Evolutionary conservation across 2,888 invertebrate genomes (phyloP).

Genomic region (Apotomis turbidana): DNA sequence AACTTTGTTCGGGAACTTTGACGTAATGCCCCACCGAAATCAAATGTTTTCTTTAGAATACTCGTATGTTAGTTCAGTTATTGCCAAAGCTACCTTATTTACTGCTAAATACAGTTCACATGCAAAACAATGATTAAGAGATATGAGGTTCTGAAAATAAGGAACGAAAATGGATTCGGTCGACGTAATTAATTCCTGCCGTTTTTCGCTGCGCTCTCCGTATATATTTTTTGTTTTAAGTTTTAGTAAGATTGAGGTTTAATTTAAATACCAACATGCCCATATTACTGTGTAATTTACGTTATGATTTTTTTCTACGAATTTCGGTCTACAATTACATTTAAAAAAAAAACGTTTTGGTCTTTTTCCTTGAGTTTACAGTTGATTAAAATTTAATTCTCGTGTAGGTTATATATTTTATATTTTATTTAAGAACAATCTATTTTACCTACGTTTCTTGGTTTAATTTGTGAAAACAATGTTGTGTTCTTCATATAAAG

Average conservation of each 20-base stretch:
- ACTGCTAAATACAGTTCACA: background rate
- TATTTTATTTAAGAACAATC: too few relatives aligned
- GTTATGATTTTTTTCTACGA: background rate
- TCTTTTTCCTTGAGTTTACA: background rate
- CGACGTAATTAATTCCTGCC: conserved; percentile 36
- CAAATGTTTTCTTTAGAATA: conserved; percentile 15
- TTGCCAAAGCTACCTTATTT: background rate
- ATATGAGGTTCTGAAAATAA: conserved; percentile 16
- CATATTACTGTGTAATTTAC: background rate
- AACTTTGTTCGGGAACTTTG: conserved; percentile 39
- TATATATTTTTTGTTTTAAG: conserved; percentile 3
- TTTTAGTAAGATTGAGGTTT: background rate
- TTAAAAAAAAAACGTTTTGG: background rate
- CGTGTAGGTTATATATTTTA: too few relatives aligned
- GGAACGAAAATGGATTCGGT: conserved; percentile 31
- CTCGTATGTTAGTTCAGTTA: conserved; percentile 10
- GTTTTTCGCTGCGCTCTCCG: conserved; percentile 26
- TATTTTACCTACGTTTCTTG: too few relatives aligned
- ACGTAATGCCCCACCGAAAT: conserved; percentile 24
- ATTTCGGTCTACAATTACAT: background rate
- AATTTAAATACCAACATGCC: background rate
- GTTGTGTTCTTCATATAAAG: too few relatives aligned
- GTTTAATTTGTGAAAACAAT: too few relatives aligned
- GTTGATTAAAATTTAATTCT: too few relatives aligned
- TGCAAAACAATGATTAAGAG: background rate